Conservation (phyloP, 2,797 vertebrate genomes). For the Eleutherodactylus coqui region DNA sequence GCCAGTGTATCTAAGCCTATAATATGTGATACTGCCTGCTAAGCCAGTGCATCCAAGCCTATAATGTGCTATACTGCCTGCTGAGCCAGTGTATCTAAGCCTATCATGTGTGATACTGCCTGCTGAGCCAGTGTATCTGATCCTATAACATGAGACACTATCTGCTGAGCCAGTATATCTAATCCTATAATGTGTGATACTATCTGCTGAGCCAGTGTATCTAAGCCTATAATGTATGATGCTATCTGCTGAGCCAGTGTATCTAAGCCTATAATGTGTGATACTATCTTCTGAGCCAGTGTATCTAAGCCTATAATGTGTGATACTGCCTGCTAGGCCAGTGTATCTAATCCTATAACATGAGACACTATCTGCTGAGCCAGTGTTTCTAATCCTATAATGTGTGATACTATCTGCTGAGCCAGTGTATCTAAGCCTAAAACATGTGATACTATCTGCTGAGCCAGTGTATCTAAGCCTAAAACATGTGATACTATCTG, state of each 20-base stretch:
- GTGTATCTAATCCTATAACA: background rate
- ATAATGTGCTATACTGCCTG: background rate
- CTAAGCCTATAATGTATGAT: background rate
- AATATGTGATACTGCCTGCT: background rate
- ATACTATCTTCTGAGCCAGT: background rate
- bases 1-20: background rate
- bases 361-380: background rate
- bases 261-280: background rate
- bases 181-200: too few relatives aligned
- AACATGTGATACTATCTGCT: background rate
- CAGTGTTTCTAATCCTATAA: background rate
- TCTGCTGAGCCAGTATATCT: background rate
- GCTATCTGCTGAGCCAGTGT: background rate
- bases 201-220: background rate
- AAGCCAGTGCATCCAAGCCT: background rate
- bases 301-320: too few relatives aligned
- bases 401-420: background rate
- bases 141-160: background rate
- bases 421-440: background rate
- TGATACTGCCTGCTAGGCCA: background rate
- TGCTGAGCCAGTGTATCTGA: background rate
- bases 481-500: background rate
- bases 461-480: background rate
- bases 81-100: background rate
- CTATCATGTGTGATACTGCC: background rate